phyloP scores from a whole-genome alignment of 2,113 vertebrate species.

The Phoenicopterus ruber region DNA sequence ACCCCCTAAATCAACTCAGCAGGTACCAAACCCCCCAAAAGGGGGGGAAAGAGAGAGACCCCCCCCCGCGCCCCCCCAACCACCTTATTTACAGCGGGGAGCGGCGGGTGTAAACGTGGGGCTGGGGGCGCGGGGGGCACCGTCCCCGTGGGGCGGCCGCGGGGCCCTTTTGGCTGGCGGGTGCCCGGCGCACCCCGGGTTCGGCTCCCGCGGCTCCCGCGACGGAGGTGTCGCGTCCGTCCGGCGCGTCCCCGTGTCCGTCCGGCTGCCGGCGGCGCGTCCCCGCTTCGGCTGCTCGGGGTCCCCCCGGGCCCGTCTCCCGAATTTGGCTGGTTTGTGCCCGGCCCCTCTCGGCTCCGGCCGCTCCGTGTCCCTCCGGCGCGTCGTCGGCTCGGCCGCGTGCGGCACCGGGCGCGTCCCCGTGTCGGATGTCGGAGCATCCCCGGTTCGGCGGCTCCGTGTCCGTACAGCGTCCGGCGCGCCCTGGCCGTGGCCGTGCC shows the following conservation, averaged over 20 bases:
- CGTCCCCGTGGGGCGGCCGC: background rate
- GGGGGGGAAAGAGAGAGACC: background rate
- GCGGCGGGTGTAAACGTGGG: background rate
- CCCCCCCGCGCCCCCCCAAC: background rate
- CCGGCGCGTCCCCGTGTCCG: too few species aligned
- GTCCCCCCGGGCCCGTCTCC: too few species aligned
- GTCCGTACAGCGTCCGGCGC: background rate
- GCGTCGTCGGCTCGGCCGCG: background rate
- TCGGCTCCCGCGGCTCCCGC: too few species aligned
- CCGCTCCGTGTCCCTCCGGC: background rate
- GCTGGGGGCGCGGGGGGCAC: background rate
- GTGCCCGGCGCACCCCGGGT: background rate
- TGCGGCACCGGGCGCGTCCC: background rate
- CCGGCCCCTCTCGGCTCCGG: accelerated
- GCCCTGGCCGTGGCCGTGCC: background rate
- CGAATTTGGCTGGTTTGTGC: background rate
- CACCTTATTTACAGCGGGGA: background rate
- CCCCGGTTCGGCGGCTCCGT: background rate
- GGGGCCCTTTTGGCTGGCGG: background rate
- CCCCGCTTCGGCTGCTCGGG: background rate
- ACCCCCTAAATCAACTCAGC: background rate
- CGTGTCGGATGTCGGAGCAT: accelerated
- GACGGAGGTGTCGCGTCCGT: too few species aligned
- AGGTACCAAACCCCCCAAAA: background rate
- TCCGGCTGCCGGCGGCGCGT: too few species aligned